Percentiles rank a stretch among this genome's conserved stretches.
Evolutionary conservation across 2,888 invertebrate genomes (phyloP).

Genomic region (Stomorhina lunata): DNA sequence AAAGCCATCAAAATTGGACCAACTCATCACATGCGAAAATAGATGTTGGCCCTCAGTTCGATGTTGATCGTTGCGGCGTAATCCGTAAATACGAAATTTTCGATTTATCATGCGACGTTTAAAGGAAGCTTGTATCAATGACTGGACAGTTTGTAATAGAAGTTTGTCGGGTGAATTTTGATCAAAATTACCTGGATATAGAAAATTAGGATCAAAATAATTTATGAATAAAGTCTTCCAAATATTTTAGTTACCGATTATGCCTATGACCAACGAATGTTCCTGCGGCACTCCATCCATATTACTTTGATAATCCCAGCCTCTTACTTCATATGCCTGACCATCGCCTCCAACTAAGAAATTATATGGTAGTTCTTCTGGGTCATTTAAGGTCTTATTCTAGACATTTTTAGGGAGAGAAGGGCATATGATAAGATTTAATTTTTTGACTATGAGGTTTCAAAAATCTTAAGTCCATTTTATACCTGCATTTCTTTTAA

Average conservation of each 20-base stretch:
- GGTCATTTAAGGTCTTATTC: neutral
- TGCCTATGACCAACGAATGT: constrained; percentile 78
- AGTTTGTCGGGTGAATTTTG: constrained; percentile 65
- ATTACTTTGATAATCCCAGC: constrained; percentile 79
- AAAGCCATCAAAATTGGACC: constrained; percentile 13
- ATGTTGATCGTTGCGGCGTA: constrained; percentile 5
- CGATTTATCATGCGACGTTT: constrained; percentile 70
- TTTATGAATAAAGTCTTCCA: neutral
- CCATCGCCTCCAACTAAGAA: constrained; percentile 81
- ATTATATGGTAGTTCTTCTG: constrained; percentile 79
- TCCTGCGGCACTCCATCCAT: constrained; percentile 69
- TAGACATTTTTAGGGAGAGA: neutral
- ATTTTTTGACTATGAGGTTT: too few species aligned
- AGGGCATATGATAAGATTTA: too few species aligned
- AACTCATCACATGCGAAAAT: constrained; percentile 16
- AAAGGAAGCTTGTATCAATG: constrained; percentile 73
- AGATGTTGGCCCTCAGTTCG: neutral
- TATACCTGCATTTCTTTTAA: constrained; percentile 80
- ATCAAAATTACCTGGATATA: constrained; percentile 72
- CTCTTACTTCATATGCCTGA: constrained; percentile 80
- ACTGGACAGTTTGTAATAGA: constrained; percentile 70
- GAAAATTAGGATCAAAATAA: neutral
- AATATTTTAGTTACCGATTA: constrained; percentile 78
- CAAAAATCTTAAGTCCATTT: too few species aligned
- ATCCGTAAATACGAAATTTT: constrained; percentile 39